Percentiles rank a stretch among this genome's conserved stretches.
These are phyloP conservation scores for Trichopoda pennipes DNA, from an alignment of 2,888 invertebrate species.

Conservation along the genomic window DNA sequence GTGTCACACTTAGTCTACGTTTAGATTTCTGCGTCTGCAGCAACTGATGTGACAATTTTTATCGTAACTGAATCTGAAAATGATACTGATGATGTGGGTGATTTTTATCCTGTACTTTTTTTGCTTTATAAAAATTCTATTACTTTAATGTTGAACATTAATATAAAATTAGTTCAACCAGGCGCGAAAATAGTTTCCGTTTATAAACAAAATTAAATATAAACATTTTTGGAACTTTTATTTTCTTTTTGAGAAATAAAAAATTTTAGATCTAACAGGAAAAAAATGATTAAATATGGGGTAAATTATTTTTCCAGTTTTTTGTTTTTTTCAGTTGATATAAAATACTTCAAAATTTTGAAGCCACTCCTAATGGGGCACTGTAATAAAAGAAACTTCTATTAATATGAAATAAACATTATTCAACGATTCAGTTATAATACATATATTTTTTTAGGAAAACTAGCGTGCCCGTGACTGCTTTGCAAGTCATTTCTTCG, in stretches of 20 bases:
- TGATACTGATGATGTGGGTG: slow-evolving; percentile 4
- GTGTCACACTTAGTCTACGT: slow-evolving; percentile 54
- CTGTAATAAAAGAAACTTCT: no score
- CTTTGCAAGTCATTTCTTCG: no score
- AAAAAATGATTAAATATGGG: slow-evolving; percentile 4
- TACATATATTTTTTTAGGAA: no score
- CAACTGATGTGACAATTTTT: slow-evolving; percentile 10
- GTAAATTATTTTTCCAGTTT: neutral
- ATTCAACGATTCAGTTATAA: no score
- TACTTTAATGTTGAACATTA: slow-evolving; percentile 61
- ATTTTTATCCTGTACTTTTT: slow-evolving; percentile 25
- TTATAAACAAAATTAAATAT: slow-evolving; percentile 39
- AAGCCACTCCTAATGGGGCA: no score
- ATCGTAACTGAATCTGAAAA: slow-evolving; percentile 9
- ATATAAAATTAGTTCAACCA: slow-evolving; percentile 68
- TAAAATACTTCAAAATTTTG: neutral
- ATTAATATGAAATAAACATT: no score
- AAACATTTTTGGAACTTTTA: slow-evolving; percentile 21
- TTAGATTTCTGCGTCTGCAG: slow-evolving; percentile 13
- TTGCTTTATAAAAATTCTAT: slow-evolving; percentile 44
- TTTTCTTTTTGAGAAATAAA: neutral
- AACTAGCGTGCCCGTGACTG: no score
- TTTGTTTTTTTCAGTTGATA: neutral
- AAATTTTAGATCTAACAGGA: no score
- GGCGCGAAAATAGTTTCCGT: slow-evolving; percentile 70